Conservation (phyloP, 2,797 vertebrate species). For the Ptychobarbus kaznakovi region DNA sequence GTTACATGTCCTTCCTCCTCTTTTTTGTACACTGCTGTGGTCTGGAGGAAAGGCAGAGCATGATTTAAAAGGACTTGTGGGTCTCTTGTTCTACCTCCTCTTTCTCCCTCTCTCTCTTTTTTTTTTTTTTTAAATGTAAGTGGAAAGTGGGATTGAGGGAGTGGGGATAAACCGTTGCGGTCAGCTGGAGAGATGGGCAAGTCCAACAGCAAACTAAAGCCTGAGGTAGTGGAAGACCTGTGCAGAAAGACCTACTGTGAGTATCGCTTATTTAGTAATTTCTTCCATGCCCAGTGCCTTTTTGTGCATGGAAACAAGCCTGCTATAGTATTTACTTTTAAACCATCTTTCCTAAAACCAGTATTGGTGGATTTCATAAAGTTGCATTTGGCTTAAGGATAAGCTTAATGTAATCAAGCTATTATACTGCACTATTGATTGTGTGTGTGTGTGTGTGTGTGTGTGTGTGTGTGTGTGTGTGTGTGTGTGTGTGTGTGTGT, state of each 20-base stretch:
- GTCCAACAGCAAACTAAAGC: slow-evolving; percentile 98
- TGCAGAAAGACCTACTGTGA: slow-evolving; percentile 98
- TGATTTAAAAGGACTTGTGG: slow-evolving; percentile 27
- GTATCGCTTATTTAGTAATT: slow-evolving; percentile 67
- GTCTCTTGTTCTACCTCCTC: background rate
- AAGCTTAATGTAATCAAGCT: background rate
- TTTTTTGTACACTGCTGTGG: background rate
- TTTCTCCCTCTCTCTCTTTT: background rate
- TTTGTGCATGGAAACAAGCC: background rate
- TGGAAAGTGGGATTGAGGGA: slow-evolving; percentile 46
- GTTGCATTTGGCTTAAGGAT: background rate
- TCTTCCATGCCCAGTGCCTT: background rate
- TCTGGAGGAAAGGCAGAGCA: slow-evolving; percentile 22
- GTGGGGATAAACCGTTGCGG: slow-evolving; percentile 20
- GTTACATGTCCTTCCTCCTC: slow-evolving; percentile 14
- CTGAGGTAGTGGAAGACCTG: slow-evolving; percentile 95
- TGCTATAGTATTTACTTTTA: background rate
- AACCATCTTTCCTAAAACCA: background rate
- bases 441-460: background rate
- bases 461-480: background rate
- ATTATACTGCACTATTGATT: slow-evolving; percentile 2
- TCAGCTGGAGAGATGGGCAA: slow-evolving; percentile 86
- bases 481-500: too few relatives aligned
- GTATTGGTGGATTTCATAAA: background rate
- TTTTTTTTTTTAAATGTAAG: slow-evolving; percentile 45